A percentile compares a stretch with the other conserved stretches of the same genome.
Conservation (phyloP, 2,888 invertebrate species). For the Rhorus exstirpatorius region DNA sequence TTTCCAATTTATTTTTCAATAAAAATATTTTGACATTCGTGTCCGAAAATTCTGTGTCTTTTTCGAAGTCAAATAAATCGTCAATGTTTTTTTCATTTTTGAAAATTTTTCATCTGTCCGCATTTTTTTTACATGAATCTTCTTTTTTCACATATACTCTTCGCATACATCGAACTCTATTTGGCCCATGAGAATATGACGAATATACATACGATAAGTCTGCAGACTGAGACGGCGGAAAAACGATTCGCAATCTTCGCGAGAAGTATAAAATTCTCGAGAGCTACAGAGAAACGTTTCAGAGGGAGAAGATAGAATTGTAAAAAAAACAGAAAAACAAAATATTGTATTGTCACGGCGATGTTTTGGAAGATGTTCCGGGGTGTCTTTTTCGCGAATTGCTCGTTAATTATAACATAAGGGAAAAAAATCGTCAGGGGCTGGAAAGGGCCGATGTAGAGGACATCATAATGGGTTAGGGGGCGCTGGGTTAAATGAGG, state of each 20-base stretch:
- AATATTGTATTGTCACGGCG: constrained; percentile 64
- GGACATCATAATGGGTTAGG: constrained; percentile 27
- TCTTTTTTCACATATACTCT: too few relatives aligned
- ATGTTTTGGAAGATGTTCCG: constrained; percentile 77
- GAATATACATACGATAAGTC: too few relatives aligned
- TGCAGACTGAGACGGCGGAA: constrained; percentile 6
- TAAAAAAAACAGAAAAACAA: constrained; percentile 72
- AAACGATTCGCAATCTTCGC: constrained; percentile 27
- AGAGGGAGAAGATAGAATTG: constrained; percentile 73
- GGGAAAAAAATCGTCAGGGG: constrained; percentile 72
- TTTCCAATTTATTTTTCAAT: too few relatives aligned
- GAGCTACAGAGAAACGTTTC: constrained; percentile 9
- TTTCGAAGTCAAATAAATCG: too few relatives aligned
- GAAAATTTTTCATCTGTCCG: too few relatives aligned
- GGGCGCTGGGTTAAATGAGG: constrained; percentile 79
- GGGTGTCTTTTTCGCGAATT: constrained; percentile 70
- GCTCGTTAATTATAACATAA: constrained; percentile 81
- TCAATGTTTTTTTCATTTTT: too few relatives aligned
- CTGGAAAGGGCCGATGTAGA: constrained; percentile 27
- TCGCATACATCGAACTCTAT: too few relatives aligned
- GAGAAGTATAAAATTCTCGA: constrained; percentile 12
- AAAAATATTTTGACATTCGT: too few relatives aligned
- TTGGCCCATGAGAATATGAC: too few relatives aligned
- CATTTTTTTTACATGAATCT: too few relatives aligned
- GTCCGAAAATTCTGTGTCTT: too few relatives aligned